Evolutionary conservation across 2,113 vertebrate genomes (phyloP), one percentile per base, ranked within the genome.

Genomic region (Centropus bengalensis): DNA sequence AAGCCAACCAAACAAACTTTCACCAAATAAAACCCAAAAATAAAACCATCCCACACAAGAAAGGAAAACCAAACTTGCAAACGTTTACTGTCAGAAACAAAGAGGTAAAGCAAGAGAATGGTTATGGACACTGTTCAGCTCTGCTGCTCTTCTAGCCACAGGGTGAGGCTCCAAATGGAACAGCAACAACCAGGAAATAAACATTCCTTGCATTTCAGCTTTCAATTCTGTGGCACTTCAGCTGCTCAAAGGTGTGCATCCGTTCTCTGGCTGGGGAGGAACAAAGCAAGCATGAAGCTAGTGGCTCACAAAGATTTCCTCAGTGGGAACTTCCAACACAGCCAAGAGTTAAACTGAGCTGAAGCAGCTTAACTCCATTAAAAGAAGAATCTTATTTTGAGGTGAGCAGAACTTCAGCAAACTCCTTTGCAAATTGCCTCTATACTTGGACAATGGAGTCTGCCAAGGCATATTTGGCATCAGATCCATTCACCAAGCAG

Each of bases 401-500:
- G 22, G 54, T 42, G 18, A 64, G 58, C 84, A 88, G 56, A 89
- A 79, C 47, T 89, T 71, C 6, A 88, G 28, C 24, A 79, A 63
- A 80, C 55, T 67, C 75, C 89, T 87, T 54, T 33, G 21, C 33
- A 80, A 55, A 70, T 86, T 26, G 44, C 19, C 52, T 93, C 82
- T 58, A 17, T 28, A 47, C 66, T 62, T 91, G 62, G 55, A 86
- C 95, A 97, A 94, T 73, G 66, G 71, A 67, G 30, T 44, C 89
- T 89, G 85, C 93, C 86, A 86, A 97, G 23, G 64, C 83, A 86
- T 79, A 97, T 82, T 82, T 96, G 85, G 70, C 94, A 91, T 40
- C 49, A 87, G 85, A 96, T 95, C 86, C 79, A 92, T 86, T 97
- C 97, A 96, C 82, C 77, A 93, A 80, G 62, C 92, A 97, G 96